These are phyloP conservation scores for Eucidaris tribuloides DNA, from an alignment of 35 echinoderm and acorn worm species.

Conservation along the genomic window DNA sequence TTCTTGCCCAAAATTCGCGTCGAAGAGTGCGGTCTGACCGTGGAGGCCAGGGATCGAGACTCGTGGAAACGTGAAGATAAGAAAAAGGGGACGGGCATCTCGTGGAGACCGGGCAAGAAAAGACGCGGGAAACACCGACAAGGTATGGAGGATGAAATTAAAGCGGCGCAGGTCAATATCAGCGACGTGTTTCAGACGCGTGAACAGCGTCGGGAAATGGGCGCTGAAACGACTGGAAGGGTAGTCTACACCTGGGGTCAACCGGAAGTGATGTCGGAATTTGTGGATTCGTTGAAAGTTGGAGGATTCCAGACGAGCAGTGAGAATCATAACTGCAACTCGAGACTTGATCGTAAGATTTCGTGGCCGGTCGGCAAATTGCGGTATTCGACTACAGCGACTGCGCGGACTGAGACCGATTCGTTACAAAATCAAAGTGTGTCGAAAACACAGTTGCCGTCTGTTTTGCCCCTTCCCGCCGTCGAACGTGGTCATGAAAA, in stretches of 20 bases:
- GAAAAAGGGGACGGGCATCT: background rate
- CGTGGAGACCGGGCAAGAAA: constrained; percentile 17
- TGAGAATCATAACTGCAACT: background rate
- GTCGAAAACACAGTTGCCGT: background rate
- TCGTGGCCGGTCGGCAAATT: background rate
- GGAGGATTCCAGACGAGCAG: background rate
- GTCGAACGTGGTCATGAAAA: background rate
- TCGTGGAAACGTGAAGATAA: background rate
- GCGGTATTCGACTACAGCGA: background rate
- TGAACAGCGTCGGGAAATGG: background rate
- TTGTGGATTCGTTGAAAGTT: constrained; percentile 2
- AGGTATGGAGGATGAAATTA: no score
- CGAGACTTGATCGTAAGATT: background rate
- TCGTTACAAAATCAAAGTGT: background rate
- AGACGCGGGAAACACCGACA: background rate
- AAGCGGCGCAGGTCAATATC: background rate
- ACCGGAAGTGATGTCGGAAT: background rate
- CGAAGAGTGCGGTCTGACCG: constrained; percentile 58
- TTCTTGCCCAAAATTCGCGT: constrained; percentile 49
- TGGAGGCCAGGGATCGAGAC: constrained; percentile 12
- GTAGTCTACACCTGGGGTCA: background rate
- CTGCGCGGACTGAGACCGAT: background rate
- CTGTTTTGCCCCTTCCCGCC: background rate
- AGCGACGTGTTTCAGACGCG: constrained; percentile 1
- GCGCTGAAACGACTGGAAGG: background rate